phyloP scores from a whole-genome alignment of 2,113 vertebrate species.

The Rafetus swinhoei region DNA sequence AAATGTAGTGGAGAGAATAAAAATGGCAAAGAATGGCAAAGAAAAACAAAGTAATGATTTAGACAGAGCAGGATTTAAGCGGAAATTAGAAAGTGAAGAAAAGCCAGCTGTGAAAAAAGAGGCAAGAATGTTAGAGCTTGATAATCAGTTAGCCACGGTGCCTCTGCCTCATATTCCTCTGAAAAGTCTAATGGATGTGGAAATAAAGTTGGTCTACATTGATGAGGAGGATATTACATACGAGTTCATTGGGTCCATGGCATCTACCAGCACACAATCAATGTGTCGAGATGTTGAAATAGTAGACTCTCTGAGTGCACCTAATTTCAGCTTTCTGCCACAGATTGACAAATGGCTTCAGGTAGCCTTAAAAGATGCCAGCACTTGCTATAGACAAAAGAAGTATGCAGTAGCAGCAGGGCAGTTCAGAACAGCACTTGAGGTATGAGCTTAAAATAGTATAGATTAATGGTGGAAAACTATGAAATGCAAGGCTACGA shows the following conservation, averaged over 20 bases:
- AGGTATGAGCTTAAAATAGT: slow-evolving; percentile 68
- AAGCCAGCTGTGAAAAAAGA: slow-evolving; percentile 37
- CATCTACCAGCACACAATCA: slow-evolving; percentile 3
- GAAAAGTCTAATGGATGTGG: slow-evolving; percentile 71
- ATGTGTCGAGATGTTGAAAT: slow-evolving; percentile 35
- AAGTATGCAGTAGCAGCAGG: slow-evolving; percentile 74
- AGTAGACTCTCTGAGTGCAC: slow-evolving; percentile 15
- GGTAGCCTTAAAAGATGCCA: slow-evolving; percentile 73
- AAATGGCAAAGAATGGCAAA: slow-evolving; percentile 35
- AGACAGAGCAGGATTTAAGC: slow-evolving; percentile 48
- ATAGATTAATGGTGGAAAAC: not conserved
- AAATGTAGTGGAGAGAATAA: slow-evolving; percentile 6
- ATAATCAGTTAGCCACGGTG: not conserved
- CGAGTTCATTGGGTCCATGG: slow-evolving; percentile 53
- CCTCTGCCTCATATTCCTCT: slow-evolving; percentile 57
- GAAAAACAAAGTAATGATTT: slow-evolving; percentile 54
- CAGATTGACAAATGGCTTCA: slow-evolving; percentile 75
- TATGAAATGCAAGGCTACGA: not conserved
- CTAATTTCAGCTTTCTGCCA: slow-evolving; percentile 61
- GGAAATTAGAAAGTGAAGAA: slow-evolving; percentile 52
- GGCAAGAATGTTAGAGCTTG: slow-evolving; percentile 3
- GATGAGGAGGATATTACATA: slow-evolving; percentile 76
- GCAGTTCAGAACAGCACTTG: slow-evolving; percentile 69
- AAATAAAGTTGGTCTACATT: slow-evolving; percentile 74
- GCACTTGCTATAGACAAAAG: slow-evolving; percentile 73